Conservation (phyloP, 2,113 vertebrate species). For the Azemiops feae region DNA sequence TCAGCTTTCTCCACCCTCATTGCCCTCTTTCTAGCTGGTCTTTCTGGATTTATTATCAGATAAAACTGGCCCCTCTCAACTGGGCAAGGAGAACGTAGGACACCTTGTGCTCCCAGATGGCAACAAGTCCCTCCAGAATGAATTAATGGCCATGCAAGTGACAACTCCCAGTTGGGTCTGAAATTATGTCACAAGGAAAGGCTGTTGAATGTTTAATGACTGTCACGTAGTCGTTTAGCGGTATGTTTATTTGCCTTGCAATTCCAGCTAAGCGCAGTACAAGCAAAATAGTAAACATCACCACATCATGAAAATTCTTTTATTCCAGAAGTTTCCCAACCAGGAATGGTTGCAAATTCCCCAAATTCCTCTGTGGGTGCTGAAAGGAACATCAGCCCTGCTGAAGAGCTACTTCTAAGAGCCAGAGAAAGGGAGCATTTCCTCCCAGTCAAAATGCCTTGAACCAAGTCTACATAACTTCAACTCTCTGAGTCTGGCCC, state of each 20-base stretch:
- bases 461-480: neutral
- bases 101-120: rapidly evolving
- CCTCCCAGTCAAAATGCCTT: neutral
- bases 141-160: neutral
- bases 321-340: neutral
- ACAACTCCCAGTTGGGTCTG: neutral
- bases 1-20: neutral
- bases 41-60: slow-evolving; percentile 36
- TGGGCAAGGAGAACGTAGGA: neutral
- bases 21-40: slow-evolving; percentile 14
- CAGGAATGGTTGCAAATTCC: neutral
- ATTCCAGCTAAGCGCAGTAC: neutral
- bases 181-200: neutral
- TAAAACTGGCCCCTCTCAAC: neutral
- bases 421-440: neutral
- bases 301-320: neutral
- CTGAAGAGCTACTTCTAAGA: neutral
- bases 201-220: neutral
- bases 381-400: neutral
- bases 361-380: neutral
- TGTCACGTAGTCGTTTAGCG: neutral
- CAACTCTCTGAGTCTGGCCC: neutral
- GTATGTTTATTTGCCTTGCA: neutral
- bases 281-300: neutral
- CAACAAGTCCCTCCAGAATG: neutral